These are phyloP conservation scores for Trematomus bernacchii DNA, from an alignment of 2,797 vertebrate genomes.

Conservation along the genomic window DNA sequence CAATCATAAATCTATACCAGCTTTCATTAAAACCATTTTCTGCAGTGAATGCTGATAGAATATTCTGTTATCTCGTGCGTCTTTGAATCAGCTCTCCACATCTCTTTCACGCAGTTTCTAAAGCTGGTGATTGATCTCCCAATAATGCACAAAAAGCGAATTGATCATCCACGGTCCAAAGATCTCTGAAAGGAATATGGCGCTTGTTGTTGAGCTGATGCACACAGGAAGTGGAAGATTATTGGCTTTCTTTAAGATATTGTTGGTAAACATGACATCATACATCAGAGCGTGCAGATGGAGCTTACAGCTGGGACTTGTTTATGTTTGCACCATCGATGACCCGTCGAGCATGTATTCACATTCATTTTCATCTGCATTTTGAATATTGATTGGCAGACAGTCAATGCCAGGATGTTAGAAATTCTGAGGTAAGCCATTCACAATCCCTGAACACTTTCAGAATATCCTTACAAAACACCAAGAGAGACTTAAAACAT, in stretches of 20 bases:
- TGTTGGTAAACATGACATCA: constrained; percentile 59
- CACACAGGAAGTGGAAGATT: constrained; percentile 37
- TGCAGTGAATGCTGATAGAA: constrained; percentile 11
- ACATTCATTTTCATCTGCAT: constrained; percentile 19
- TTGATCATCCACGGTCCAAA: constrained; percentile 54
- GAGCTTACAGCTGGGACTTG: constrained; percentile 32
- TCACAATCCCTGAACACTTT: not conserved
- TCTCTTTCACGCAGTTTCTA: constrained; percentile 25
- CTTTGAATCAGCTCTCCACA: constrained; percentile 34
- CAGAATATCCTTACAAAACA: not conserved
- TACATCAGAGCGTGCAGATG: constrained; percentile 44
- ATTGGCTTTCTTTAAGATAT: constrained; percentile 50
- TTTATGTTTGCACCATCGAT: constrained; percentile 32
- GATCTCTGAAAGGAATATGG: constrained; percentile 29
- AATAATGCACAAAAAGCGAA: constrained; percentile 34
- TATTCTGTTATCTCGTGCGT: constrained; percentile 11
- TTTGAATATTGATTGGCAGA: constrained; percentile 13
- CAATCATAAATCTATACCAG: not conserved
- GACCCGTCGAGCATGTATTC: constrained; percentile 22
- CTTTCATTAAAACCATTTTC: constrained; percentile 20
- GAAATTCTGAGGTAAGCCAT: not conserved
- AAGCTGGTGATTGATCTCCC: constrained; percentile 49
- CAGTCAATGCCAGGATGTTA: not conserved
- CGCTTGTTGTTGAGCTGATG: constrained; percentile 38
- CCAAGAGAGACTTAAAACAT: not conserved